Conservation (phyloP, 1,140 invertebrate genomes). For the Megathymus violae region DNA sequence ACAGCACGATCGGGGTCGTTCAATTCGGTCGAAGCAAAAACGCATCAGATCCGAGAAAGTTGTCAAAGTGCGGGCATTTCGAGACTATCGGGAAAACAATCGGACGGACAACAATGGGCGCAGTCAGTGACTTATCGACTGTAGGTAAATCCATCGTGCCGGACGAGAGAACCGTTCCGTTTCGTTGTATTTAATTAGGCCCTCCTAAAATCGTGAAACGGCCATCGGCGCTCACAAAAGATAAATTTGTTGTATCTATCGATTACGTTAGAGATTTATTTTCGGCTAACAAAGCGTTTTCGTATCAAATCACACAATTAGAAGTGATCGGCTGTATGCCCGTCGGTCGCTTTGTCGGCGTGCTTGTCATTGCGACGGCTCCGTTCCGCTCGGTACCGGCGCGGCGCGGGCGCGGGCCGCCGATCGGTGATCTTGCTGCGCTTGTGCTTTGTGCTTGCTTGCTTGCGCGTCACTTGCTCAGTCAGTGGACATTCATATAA, state of each 20-base stretch:
- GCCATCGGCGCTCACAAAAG: conserved; percentile 68
- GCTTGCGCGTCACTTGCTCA: too few species aligned
- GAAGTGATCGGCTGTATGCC: conserved; percentile 67
- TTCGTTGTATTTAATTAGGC: conserved; percentile 71
- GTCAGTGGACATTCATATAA: too few species aligned
- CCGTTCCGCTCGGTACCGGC: conserved; percentile 47
- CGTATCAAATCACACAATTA: conserved; percentile 82
- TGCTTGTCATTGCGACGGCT: conserved; percentile 59
- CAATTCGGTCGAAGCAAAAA: conserved; percentile 7
- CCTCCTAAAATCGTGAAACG: conserved; percentile 61
- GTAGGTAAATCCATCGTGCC: conserved; percentile 36
- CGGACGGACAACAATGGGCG: conserved; percentile 38
- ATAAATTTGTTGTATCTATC: conserved; percentile 76
- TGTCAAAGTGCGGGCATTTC: conserved; percentile 16
- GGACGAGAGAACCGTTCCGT: conserved; percentile 48
- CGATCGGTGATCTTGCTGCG: neutral
- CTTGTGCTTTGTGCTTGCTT: too few species aligned
- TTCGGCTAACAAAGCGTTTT: conserved; percentile 76
- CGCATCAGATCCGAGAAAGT: conserved; percentile 15
- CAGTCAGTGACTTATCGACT: conserved; percentile 43
- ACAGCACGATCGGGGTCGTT: neutral
- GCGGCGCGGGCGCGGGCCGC: neutral
- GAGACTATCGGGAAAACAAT: conserved; percentile 59
- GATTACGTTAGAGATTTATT: conserved; percentile 74
- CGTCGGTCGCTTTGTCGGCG: conserved; percentile 74